Percentiles rank a stretch among this genome's conserved stretches.
These are phyloP conservation scores for Enteromius viviparus DNA, from an alignment of 2,797 vertebrate species.

Conservation along the genomic window DNA sequence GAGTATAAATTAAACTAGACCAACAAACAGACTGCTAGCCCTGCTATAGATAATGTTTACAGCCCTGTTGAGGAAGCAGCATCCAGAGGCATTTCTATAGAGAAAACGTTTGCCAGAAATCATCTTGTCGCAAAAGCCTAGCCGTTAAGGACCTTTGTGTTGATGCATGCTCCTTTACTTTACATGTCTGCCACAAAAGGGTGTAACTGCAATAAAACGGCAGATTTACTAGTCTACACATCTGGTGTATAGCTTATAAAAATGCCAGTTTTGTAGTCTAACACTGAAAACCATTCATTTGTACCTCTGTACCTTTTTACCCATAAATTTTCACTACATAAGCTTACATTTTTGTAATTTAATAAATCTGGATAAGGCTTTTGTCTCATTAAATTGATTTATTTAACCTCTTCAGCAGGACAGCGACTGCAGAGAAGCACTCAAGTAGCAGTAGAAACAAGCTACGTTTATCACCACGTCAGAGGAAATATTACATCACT, in stretches of 20 bases:
- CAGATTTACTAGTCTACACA: constrained; percentile 74
- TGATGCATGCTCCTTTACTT: constrained; percentile 20
- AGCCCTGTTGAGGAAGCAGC: background rate
- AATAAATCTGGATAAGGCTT: constrained; percentile 56
- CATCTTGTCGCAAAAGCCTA: background rate
- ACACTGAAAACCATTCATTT: constrained; percentile 61
- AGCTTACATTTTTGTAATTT: constrained; percentile 56
- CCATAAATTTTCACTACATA: constrained; percentile 40
- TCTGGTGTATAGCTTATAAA: constrained; percentile 73
- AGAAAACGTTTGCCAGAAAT: background rate
- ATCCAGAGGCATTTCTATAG: background rate
- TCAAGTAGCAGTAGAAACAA: constrained; percentile 36
- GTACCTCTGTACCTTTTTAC: constrained; percentile 58
- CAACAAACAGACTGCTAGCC: background rate
- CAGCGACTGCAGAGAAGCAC: constrained; percentile 13
- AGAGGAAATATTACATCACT: constrained; percentile 46
- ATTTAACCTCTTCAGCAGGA: constrained; percentile 32
- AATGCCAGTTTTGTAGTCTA: constrained; percentile 68
- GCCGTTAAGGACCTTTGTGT: background rate
- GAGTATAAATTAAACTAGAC: background rate
- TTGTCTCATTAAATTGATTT: constrained; percentile 62
- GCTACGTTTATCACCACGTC: constrained; percentile 13
- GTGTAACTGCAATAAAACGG: constrained; percentile 61
- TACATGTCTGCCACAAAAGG: constrained; percentile 60
- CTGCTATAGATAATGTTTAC: constrained; percentile 16